Percentiles rank a stretch among this genome's conserved stretches.
phyloP scores from a whole-genome alignment of 92 coral and sea anemone genomes.

The Blastomussa wellsi region DNA sequence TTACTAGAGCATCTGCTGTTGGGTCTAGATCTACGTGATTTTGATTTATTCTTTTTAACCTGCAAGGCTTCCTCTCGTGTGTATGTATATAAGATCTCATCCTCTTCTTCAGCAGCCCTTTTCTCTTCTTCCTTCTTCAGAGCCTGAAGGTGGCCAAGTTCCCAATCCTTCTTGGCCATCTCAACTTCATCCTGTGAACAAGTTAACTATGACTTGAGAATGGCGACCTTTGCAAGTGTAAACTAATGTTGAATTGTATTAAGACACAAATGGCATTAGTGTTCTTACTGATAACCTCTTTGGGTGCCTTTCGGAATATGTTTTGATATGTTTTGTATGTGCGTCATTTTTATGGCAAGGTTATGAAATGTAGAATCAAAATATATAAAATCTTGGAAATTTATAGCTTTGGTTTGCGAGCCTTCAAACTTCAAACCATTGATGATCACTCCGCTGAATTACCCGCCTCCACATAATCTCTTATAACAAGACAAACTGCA shows the following conservation, averaged over 20 bases:
- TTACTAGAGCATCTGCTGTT: constrained; percentile 63
- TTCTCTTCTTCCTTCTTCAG: constrained; percentile 92
- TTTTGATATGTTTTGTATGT: too few species aligned
- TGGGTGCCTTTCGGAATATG: too few species aligned
- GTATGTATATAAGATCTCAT: constrained; percentile 89
- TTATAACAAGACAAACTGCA: too few species aligned
- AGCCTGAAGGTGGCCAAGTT: constrained; percentile 89
- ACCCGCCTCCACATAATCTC: too few species aligned
- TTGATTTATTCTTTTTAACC: constrained; percentile 96
- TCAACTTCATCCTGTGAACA: constrained; percentile 85
- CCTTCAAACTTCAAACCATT: too few species aligned
- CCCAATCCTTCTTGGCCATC: constrained; percentile 97
- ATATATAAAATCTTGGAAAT: too few species aligned
- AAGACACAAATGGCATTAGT: background rate
- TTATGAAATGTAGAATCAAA: too few species aligned
- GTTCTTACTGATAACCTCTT: background rate
- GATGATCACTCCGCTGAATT: too few species aligned
- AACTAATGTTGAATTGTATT: background rate
- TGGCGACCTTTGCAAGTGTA: background rate
- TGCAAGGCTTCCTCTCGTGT: constrained; percentile 91
- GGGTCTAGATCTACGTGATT: constrained; percentile 61
- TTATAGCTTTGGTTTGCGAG: too few species aligned
- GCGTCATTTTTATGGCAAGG: too few species aligned
- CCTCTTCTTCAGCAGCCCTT: constrained; percentile 94
- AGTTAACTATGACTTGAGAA: background rate